Evolutionary conservation across 2,113 vertebrate species (phyloP).

Genomic region (Leptobrachium leishanense): DNA sequence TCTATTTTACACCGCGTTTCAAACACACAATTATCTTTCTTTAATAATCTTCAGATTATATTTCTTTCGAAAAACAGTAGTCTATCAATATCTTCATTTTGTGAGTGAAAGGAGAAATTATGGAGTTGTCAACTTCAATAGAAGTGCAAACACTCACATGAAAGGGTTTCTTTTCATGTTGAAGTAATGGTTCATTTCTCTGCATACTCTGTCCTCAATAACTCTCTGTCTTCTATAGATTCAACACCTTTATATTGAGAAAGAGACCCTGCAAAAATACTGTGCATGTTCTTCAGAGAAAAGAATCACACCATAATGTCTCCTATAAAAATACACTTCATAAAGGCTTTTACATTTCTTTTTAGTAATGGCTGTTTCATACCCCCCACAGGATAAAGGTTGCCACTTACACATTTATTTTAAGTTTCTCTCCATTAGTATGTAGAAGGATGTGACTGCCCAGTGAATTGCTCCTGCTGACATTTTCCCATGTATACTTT

Average conservation of each 20-base stretch:
- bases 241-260: background rate
- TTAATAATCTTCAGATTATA: background rate
- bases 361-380: too few species aligned
- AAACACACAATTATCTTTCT: conserved; percentile 31
- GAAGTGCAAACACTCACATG: conserved; percentile 18
- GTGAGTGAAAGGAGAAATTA: conserved; percentile 17
- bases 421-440: too few species aligned
- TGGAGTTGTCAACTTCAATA: conserved; percentile 16
- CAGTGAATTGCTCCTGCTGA: too few species aligned
- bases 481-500: too few species aligned
- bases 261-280: background rate
- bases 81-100: background rate
- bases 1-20: conserved; percentile 13
- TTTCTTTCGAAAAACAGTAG: conserved; percentile 3
- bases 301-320: background rate
- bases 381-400: too few species aligned
- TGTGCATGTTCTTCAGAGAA: background rate
- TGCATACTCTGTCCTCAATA: background rate
- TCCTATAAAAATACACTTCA: too few species aligned
- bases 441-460: too few species aligned
- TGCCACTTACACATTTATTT: too few species aligned
- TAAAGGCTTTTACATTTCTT: too few species aligned
- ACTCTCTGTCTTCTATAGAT: background rate
- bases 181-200: conserved; percentile 17
- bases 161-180: conserved; percentile 26